Evolutionary conservation across 2,113 vertebrate species (phyloP).

Genomic region (Poeciliopsis occidentalis): DNA sequence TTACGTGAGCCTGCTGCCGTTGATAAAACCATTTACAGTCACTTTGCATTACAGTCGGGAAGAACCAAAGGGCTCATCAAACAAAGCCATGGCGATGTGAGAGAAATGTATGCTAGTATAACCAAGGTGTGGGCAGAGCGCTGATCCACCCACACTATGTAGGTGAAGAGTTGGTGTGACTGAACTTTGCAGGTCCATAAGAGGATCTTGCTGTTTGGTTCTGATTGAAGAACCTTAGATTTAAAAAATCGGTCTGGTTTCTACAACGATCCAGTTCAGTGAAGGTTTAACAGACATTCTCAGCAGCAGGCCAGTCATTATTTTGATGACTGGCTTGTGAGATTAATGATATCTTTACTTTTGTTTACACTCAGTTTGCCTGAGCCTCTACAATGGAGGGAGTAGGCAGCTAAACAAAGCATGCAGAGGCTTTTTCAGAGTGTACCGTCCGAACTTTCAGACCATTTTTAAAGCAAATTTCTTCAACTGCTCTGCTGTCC

Average conservation of each 20-base stretch:
- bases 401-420: neutral
- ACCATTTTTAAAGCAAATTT: neutral
- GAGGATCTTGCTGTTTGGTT: neutral
- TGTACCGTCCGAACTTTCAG: neutral
- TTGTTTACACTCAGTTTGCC: neutral
- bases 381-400: neutral
- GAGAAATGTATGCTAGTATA: neutral
- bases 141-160: neutral
- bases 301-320: neutral
- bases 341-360: neutral
- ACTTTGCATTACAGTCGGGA: neutral
- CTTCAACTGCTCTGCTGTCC: neutral
- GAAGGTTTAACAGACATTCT: neutral
- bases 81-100: conserved; percentile 14
- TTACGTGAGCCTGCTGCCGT: conserved; percentile 4
- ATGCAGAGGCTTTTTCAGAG: neutral
- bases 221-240: neutral
- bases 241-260: neutral
- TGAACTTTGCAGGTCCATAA: neutral
- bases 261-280: neutral
- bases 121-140: conserved; percentile 12
- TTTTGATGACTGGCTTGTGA: neutral
- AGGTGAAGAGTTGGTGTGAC: neutral
- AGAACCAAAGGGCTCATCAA: conserved; percentile 8
- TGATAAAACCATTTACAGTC: conserved; percentile 45